Base-by-base conservation (phyloP, 2,888 invertebrate species). In the Idaea aversata region DNA sequence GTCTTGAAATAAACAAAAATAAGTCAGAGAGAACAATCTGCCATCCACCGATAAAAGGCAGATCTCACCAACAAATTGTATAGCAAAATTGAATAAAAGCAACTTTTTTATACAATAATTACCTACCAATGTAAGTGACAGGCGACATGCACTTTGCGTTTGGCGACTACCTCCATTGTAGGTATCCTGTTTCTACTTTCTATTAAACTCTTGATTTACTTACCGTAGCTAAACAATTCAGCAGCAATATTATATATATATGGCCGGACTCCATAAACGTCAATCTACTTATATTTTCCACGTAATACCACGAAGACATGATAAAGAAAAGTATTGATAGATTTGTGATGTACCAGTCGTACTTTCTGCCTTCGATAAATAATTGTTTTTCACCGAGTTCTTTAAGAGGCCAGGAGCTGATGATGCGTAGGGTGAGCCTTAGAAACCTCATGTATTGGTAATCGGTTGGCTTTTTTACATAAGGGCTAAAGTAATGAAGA, bases 241-340 rank as follows among this genome's bases (percentile, higher is more conserved):
- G 66, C 25, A 78, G 62, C 10, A 78, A n/a, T 3, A 72, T 71
- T 6, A 78, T 67, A 60, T 72, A 75, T 34, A 73, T 70, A 35
- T 78, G 75, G 0, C 77, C 76, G 34, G 73, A 34, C 59, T 75
- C 68, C 61, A 75, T 62, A 62, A 77, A 77, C 0, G 69, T 62
- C 0, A 74, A 65, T 35, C 57, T 61, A n/a, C 67, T 59, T 5
- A n/a, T 63, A 35, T 71, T 57, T 5, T 71, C 71, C 35, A 63
- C 65, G 57, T 78, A 63, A 63, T 74, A 78, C 63, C 66, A 66
- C 0, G 68, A 0, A 3, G 74, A 75, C 16, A 70, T 57, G 0
- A 61, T 15, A 34, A 78, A 38, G 25, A 72, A 77, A 0, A 71
- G 0, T 0, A 75, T 25, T 0, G 77, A 71, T 0, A 75, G 13